Conservation (phyloP, 2,113 vertebrate species). For the Oenanthe oenanthe region DNA sequence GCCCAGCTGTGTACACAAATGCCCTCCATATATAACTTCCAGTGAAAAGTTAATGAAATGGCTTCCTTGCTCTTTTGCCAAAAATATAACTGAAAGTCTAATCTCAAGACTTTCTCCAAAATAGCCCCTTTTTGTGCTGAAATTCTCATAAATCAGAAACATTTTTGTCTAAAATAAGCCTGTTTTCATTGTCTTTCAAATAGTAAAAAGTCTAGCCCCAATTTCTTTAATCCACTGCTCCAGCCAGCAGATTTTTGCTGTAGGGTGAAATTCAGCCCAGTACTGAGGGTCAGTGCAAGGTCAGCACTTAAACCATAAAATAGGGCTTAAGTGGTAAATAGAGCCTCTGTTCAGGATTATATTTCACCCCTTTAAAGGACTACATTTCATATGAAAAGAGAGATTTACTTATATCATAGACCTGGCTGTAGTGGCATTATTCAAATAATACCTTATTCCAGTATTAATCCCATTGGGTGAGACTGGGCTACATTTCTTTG, state of each 20-base stretch:
- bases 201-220: constrained; percentile 19
- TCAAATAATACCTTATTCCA: neutral
- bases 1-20: constrained; percentile 69
- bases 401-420: constrained; percentile 34
- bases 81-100: constrained; percentile 52
- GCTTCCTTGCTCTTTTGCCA: constrained; percentile 55
- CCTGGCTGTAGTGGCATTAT: constrained; percentile 5
- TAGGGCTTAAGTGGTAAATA: constrained; percentile 61
- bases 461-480: neutral
- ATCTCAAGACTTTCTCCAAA: constrained; percentile 56
- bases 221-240: constrained; percentile 30
- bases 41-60: constrained; percentile 68
- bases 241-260: constrained; percentile 11
- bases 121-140: constrained; percentile 46
- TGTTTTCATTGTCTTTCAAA: constrained; percentile 59
- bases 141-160: constrained; percentile 52
- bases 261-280: constrained; percentile 55
- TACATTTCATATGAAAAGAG: constrained; percentile 24
- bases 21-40: constrained; percentile 62
- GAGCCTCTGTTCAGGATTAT: constrained; percentile 56
- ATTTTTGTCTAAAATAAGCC: constrained; percentile 49
- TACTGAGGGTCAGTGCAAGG: constrained; percentile 44
- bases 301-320: constrained; percentile 69
- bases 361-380: constrained; percentile 47
- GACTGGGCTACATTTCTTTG: neutral